A percentile compares a stretch with the other conserved stretches of the same genome.
These are phyloP conservation scores for Spodoptera frugiperda DNA, from an alignment of 1,140 invertebrate genomes.

Conservation along the genomic window DNA sequence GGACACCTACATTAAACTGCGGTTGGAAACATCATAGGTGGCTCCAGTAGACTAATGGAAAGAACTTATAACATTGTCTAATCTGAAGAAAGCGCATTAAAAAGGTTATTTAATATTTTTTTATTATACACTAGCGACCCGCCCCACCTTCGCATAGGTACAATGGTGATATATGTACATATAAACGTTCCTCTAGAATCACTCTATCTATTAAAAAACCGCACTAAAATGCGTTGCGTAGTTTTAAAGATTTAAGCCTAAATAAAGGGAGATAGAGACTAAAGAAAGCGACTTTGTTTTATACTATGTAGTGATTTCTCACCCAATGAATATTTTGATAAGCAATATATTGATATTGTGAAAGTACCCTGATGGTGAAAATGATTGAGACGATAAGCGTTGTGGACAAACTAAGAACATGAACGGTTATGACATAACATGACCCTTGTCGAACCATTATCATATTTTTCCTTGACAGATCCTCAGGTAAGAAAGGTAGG, in stretches of 20 bases:
- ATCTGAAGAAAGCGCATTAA: neutral
- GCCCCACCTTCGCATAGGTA: no score
- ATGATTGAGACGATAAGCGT: neutral
- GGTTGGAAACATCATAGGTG: neutral
- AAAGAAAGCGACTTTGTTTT: no score
- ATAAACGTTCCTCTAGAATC: no score
- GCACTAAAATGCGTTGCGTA: no score
- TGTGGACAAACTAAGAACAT: conserved; percentile 4
- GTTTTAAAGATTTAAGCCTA: no score
- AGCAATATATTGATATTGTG: conserved; percentile 19
- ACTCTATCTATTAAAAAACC: no score
- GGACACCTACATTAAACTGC: neutral
- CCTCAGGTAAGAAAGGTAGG: no score
- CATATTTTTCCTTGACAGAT: neutral
- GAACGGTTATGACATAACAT: conserved; percentile 1
- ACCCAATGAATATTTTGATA: neutral
- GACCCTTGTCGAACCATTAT: conserved; percentile 19
- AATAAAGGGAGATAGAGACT: no score
- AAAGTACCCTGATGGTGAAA: neutral
- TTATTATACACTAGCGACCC: no score
- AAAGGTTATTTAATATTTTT: no score
- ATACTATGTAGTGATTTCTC: no score
- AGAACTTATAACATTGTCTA: neutral
- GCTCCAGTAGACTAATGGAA: neutral
- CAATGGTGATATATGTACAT: no score